Evolutionary conservation across 2,113 vertebrate species (phyloP).

Genomic region (Macquaria australasica): DNA sequence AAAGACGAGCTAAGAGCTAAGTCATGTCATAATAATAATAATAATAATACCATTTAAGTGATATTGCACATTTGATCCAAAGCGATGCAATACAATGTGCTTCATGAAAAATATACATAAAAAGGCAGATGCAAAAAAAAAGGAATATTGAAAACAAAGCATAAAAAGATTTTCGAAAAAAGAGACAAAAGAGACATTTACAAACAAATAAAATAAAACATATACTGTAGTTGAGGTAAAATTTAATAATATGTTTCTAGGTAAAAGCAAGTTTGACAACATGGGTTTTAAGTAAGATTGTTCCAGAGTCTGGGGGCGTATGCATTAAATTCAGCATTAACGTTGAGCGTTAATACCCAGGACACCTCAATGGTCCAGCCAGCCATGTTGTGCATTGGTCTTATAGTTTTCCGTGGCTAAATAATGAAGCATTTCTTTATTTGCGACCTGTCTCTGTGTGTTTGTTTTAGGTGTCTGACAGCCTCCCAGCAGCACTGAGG

Average conservation of each 20-base stretch:
- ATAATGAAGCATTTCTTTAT: background rate
- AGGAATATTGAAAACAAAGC: background rate
- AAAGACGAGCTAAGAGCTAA: no score
- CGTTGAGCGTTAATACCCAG: background rate
- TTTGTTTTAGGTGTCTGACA: conserved; percentile 52
- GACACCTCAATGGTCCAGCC: background rate
- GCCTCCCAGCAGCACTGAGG: conserved; percentile 36
- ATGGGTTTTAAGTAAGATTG: background rate
- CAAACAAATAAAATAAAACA: background rate
- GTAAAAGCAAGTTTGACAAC: background rate
- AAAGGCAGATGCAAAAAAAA: no score
- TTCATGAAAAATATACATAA: no score
- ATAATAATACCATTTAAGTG: no score
- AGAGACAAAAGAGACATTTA: no score
- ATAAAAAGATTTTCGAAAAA: background rate
- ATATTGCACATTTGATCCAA: no score
- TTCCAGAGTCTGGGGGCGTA: no score
- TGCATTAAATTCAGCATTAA: no score
- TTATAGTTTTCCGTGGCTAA: background rate
- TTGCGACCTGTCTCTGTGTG: conserved; percentile 13
- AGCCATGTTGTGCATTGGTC: background rate
- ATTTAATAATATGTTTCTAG: background rate
- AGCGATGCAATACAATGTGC: no score
- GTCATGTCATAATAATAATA: background rate
- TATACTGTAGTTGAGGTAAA: background rate